These are phyloP conservation scores for Nesometra sesokonis DNA, from an alignment of 35 echinoderm and acorn worm species.

Conservation along the genomic window DNA sequence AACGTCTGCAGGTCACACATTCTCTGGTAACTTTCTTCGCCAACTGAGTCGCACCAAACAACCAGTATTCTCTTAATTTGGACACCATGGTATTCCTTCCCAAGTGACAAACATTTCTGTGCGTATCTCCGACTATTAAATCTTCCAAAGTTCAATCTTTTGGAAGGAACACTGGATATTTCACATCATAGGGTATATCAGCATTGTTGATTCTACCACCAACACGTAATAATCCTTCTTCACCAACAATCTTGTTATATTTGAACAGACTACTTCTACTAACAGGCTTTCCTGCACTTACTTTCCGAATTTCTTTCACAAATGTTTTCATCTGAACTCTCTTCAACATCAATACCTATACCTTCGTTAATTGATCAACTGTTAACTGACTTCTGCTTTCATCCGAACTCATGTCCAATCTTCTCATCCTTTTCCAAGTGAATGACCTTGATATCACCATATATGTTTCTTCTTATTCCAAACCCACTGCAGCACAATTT, in stretches of 20 bases:
- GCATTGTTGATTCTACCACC: slow-evolving; percentile 10
- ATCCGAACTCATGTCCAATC: not conserved
- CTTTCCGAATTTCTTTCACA: not conserved
- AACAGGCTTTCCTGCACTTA: not conserved
- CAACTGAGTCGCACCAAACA: not conserved
- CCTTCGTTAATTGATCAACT: not conserved
- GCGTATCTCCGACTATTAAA: slow-evolving; percentile 8
- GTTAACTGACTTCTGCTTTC: not conserved
- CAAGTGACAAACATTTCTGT: slow-evolving; percentile 10
- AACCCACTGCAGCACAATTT: not conserved
- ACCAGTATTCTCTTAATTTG: slow-evolving; percentile 17
- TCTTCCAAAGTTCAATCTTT: slow-evolving; percentile 8
- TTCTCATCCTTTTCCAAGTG: not conserved
- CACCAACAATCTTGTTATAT: not conserved
- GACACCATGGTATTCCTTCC: slow-evolving; percentile 5
- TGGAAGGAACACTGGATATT: slow-evolving; percentile 19
- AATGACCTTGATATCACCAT: no score
- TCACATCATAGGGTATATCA: not conserved
- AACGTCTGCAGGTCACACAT: not conserved
- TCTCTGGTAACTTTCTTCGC: not conserved
- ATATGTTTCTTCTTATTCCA: no score
- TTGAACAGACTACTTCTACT: slow-evolving; percentile 8
- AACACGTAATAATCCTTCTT: not conserved
- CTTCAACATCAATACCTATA: not conserved
- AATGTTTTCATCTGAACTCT: not conserved